Evolutionary conservation across 2,888 invertebrate species (phyloP).

Genomic region (Tachina lurida): DNA sequence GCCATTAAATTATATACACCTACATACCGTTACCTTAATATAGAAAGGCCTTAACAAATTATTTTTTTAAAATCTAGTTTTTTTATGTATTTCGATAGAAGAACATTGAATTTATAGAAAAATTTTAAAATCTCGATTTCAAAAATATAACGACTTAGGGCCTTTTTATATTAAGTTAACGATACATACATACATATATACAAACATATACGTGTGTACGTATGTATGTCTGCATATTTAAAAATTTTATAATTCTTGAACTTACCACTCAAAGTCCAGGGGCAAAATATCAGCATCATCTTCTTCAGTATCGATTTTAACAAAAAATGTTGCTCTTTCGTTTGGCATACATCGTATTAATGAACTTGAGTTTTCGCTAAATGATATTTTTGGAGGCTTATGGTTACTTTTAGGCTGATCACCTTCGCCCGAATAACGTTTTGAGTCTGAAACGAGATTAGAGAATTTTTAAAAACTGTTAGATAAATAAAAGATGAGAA

Average conservation of each 20-base stretch:
- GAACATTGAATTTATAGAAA: too few species aligned
- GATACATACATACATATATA: neutral
- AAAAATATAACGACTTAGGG: too few species aligned
- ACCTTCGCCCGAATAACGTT: constrained; percentile 62
- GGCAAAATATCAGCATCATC: constrained; percentile 78
- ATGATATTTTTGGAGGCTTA: constrained; percentile 77
- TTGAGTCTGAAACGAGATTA: constrained; percentile 63
- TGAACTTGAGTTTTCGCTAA: constrained; percentile 82
- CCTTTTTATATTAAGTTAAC: neutral
- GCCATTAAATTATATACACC: neutral
- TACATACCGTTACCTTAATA: too few species aligned
- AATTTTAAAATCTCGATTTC: too few species aligned
- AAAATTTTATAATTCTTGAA: constrained; percentile 51
- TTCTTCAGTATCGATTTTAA: constrained; percentile 82
- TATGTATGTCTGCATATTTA: too few species aligned
- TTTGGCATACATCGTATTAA: constrained; percentile 81
- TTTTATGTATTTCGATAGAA: too few species aligned
- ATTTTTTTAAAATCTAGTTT: too few species aligned
- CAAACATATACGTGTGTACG: too few species aligned
- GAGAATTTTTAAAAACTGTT: too few species aligned
- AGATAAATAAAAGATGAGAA: neutral
- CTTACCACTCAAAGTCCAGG: constrained; percentile 82
- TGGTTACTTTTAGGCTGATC: constrained; percentile 50
- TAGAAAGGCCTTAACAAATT: too few species aligned
- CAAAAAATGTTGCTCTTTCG: constrained; percentile 82